Conservation (phyloP, 2,797 vertebrate genomes). For the Argya squamiceps region DNA sequence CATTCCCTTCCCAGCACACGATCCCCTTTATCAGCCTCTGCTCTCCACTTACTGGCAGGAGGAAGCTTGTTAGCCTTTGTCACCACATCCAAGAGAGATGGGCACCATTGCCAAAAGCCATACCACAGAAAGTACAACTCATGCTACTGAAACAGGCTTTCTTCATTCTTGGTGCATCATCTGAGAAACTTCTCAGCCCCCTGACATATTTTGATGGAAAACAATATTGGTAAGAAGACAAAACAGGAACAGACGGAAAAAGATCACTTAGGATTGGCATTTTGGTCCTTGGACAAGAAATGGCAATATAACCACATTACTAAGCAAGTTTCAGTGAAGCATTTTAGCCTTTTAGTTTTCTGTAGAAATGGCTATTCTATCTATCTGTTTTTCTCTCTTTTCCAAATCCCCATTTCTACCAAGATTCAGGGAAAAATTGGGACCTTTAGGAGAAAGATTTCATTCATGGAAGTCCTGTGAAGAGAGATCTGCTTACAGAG, state of each 20-base stretch:
- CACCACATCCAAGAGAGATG: neutral
- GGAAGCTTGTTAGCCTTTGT: neutral
- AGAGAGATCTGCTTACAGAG: neutral
- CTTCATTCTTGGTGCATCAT: neutral
- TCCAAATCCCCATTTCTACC: neutral
- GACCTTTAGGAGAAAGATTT: neutral
- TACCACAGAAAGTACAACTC: neutral
- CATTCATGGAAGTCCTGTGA: neutral
- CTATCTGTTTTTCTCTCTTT: neutral
- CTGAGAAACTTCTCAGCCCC: neutral
- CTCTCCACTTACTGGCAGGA: neutral
- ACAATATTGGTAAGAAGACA: neutral
- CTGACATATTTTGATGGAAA: neutral
- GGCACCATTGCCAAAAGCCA: neutral
- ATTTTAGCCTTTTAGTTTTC: neutral
- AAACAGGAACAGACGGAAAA: neutral
- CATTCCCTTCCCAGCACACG: neutral
- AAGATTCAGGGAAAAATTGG: neutral
- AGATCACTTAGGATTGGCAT: neutral
- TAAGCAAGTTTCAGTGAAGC: neutral
- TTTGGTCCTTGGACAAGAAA: neutral
- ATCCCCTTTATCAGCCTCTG: neutral
- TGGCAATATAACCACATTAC: neutral
- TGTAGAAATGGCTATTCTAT: neutral
- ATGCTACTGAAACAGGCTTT: neutral